Evolutionary conservation across 2,797 vertebrate genomes (phyloP), one percentile per base, ranked within the genome.

Genomic region (Pterois miles): DNA sequence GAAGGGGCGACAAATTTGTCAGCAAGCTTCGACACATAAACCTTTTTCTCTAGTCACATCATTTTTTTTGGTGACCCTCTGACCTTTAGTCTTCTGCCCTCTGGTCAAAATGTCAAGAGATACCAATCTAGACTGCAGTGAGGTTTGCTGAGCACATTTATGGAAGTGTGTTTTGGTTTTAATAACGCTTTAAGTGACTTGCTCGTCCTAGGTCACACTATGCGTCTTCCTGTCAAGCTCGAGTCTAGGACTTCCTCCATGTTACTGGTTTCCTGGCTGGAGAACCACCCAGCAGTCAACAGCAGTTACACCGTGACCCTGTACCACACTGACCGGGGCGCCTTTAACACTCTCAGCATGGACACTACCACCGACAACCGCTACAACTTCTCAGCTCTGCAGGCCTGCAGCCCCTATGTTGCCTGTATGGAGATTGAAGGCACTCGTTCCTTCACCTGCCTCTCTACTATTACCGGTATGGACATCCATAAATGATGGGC

Each of bases 201-300:
- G 70, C 34, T 75, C 23, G 2, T 70, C 22, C 36, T 4, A 95
- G 94, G 94, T 14, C 82, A 92, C 82, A 89, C 91, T 0, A 0
- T 2, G 2, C 89, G 76, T 34, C 66, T 88, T 8, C 82, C 92
- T 3, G 5, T 93, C 65, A 85, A 54, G 13, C 82, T 94, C 10
- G 73, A 88, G 76, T 88, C 88, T 74, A 87, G 80, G 40, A 83
- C 74, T 60, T 3, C 78, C 13, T 82, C 87, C 14, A 82, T 67
- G 63, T 23, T 95, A 54, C 70, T 89, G 70, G 18, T 95, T 0
- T 91, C 91, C 59, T 95, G 94, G 94, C 11, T 16, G 14, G 63
- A 52, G n/a, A 50, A 6, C 10, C n/a, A 0, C 1, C 58, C 29
- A 1, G 56, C 40, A 3, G 9, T 40, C 12, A 3, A 57, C 11